Conservation (phyloP, 2,113 vertebrate genomes). For the Perognathus longimembris region DNA sequence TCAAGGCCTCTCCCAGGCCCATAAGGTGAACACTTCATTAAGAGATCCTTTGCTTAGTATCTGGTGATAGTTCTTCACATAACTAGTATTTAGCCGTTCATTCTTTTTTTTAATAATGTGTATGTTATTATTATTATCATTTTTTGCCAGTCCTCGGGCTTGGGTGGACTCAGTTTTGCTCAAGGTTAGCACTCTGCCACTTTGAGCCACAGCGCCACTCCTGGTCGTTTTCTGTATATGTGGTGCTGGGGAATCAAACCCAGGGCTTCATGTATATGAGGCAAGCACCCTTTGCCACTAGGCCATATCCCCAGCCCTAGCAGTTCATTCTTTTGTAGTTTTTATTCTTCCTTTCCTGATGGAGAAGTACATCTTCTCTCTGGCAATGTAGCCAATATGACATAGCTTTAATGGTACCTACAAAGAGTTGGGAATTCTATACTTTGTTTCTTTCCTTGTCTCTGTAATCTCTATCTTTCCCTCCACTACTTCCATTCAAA, state of each 20-base stretch:
- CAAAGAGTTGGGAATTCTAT: constrained; percentile 21
- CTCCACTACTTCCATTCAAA: constrained; percentile 24
- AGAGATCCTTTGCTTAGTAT: constrained; percentile 14
- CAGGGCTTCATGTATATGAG: no score
- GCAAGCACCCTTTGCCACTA: no score
- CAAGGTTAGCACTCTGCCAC: no score
- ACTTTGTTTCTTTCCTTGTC: background rate
- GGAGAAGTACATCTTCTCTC: background rate
- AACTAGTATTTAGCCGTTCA: background rate
- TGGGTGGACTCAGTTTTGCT: no score
- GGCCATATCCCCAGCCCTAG: no score
- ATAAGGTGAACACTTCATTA: constrained; percentile 17
- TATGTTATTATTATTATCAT: no score
- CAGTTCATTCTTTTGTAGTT: no score
- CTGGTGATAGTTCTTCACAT: constrained; percentile 23
- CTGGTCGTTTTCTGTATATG: no score
- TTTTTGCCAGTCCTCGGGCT: no score
- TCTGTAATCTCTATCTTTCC: background rate
- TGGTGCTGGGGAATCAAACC: no score
- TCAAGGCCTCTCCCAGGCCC: background rate
- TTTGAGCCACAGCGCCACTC: no score
- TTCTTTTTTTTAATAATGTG: no score
- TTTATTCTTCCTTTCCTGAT: constrained; percentile 48
- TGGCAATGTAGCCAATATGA: background rate
- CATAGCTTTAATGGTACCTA: background rate